Percentiles rank a stretch among this genome's conserved stretches.
These are phyloP conservation scores for Pygoscelis adeliae DNA, from an alignment of 2,113 vertebrate species.

Conservation along the genomic window DNA sequence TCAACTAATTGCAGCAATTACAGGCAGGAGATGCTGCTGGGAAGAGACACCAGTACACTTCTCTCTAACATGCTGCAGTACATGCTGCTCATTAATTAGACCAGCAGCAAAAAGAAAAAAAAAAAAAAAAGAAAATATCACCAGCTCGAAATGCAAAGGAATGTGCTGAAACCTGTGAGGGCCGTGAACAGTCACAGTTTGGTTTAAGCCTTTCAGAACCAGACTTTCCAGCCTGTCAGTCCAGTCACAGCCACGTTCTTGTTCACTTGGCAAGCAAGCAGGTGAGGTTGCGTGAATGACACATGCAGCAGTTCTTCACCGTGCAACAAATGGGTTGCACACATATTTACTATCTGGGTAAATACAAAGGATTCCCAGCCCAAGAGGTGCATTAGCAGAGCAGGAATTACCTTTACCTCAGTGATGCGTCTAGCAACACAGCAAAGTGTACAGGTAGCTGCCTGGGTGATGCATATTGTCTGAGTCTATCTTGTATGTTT, in stretches of 20 bases:
- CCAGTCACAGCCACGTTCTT: neutral
- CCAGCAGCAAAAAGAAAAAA: neutral
- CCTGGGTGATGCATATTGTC: neutral
- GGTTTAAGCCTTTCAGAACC: neutral
- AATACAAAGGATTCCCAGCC: neutral
- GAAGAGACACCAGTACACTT: conserved; percentile 33
- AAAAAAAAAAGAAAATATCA: neutral
- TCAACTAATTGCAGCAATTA: conserved; percentile 77
- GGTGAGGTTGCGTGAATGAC: neutral
- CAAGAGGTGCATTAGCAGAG: neutral
- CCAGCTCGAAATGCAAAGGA: conserved; percentile 3
- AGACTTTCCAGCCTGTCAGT: neutral
- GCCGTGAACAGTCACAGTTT: neutral
- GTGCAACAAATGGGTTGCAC: neutral
- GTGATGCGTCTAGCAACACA: neutral
- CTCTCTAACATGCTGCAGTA: conserved; percentile 52
- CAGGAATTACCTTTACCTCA: neutral
- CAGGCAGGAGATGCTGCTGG: conserved; percentile 64
- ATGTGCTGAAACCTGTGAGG: neutral
- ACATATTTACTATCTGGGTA: neutral
- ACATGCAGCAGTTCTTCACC: neutral
- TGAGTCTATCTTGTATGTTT: neutral
- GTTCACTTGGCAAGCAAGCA: neutral
- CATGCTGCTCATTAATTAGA: conserved; percentile 57
- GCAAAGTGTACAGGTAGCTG: neutral